Evolutionary conservation across 2,113 vertebrate genomes (phyloP).

Genomic region (Chaetodon auriga): DNA sequence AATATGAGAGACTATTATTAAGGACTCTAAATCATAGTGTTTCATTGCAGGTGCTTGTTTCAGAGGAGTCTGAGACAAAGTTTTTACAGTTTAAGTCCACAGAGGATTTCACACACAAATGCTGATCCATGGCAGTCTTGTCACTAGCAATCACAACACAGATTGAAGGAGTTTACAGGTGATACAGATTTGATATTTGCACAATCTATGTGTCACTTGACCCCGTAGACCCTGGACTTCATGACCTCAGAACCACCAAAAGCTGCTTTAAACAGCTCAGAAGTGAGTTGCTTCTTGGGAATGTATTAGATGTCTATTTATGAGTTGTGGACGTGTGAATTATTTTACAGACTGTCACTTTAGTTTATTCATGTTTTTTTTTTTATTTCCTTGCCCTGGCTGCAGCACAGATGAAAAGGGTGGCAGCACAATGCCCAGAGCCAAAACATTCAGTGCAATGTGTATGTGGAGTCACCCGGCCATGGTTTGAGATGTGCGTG

Average conservation of each 20-base stretch:
- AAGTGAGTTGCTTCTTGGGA: conserved; percentile 18
- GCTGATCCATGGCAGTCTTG: neutral
- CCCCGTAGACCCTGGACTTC: conserved; percentile 2
- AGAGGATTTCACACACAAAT: too few species aligned
- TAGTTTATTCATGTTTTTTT: conserved; percentile 43
- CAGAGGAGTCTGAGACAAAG: too few species aligned
- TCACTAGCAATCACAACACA: neutral
- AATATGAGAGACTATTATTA: too few species aligned
- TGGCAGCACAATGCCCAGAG: conserved; percentile 40
- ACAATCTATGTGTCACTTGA: neutral
- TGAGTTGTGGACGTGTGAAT: conserved; percentile 34
- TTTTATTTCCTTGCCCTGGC: conserved; percentile 37
- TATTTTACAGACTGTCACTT: conserved; percentile 50
- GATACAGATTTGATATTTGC: neutral
- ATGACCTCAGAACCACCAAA: neutral
- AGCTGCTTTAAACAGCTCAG: neutral
- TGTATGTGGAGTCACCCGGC: conserved; percentile 9
- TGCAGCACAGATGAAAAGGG: conserved; percentile 27
- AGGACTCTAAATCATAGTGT: too few species aligned
- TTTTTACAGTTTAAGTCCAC: too few species aligned
- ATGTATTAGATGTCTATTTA: conserved; percentile 5
- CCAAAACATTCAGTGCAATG: conserved; percentile 36
- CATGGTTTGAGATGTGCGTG: conserved; percentile 12
- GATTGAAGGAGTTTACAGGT: neutral
- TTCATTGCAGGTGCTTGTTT: too few species aligned